phyloP scores from a whole-genome alignment of 2,888 invertebrate species.

The Lordiphosa fenestrarum region DNA sequence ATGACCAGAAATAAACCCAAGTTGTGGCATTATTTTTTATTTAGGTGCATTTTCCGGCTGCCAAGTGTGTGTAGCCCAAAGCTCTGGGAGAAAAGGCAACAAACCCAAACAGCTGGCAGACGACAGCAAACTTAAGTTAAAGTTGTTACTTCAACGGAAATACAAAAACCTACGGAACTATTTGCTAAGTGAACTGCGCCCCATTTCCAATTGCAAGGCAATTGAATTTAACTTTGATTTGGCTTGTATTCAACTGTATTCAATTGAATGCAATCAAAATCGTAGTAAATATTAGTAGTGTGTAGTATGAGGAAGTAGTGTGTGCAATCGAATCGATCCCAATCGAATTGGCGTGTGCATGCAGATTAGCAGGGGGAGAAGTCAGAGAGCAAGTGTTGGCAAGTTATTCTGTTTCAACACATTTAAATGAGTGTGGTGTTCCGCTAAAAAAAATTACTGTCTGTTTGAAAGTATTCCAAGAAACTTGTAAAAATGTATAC shows the following conservation, averaged over 20 bases:
- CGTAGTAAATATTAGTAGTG: slow-evolving; percentile 1
- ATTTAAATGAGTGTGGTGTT: too few species aligned
- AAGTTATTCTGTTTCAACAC: too few species aligned
- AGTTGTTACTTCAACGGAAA: slow-evolving; percentile 1
- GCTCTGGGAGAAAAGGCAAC: background rate
- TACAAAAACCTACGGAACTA: background rate
- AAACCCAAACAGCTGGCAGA: too few species aligned
- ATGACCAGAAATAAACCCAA: background rate
- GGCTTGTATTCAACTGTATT: slow-evolving; percentile 30
- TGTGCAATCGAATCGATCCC: slow-evolving; percentile 16
- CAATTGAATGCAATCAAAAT: slow-evolving; percentile 53
- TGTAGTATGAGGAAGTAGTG: background rate
- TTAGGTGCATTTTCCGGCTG: background rate
- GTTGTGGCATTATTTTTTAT: background rate
- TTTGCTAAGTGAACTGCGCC: background rate
- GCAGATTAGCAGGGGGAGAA: background rate
- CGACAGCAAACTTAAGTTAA: background rate
- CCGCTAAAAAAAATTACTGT: too few species aligned
- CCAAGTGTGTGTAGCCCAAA: background rate
- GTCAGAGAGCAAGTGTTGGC: too few species aligned
- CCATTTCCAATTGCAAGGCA: slow-evolving; percentile 32
- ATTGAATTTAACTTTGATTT: slow-evolving; percentile 50
- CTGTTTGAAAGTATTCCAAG: too few species aligned
- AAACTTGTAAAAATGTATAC: too few species aligned
- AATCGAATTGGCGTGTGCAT: slow-evolving; percentile 7